Percentiles rank a stretch among this genome's conserved stretches.
These are phyloP conservation scores for Halictus rubicundus DNA, from an alignment of 1,140 invertebrate species.

Conservation along the genomic window DNA sequence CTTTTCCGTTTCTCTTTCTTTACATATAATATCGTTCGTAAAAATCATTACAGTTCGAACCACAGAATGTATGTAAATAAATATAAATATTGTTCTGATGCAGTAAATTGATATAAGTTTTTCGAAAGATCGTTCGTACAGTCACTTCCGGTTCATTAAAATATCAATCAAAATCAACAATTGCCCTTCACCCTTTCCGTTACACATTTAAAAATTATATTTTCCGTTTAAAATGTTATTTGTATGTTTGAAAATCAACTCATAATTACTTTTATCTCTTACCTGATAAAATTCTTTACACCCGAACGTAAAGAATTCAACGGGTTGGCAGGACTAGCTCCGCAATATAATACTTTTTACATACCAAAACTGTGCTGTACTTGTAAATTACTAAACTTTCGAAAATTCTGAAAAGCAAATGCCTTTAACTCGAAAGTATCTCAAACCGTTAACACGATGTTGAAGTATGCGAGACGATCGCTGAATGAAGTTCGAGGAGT, in stretches of 20 bases:
- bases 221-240: background rate
- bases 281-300: background rate
- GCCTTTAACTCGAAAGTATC: slow-evolving; percentile 3
- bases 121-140: background rate
- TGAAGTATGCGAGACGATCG: slow-evolving; percentile 2
- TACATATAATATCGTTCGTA: too few relatives aligned
- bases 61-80: background rate
- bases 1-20: too few relatives aligned
- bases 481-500: slow-evolving; percentile 28
- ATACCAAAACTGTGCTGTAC: too few relatives aligned
- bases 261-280: background rate
- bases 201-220: background rate
- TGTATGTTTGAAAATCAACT: background rate
- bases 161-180: background rate
- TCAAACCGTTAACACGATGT: background rate
- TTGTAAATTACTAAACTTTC: background rate
- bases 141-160: background rate
- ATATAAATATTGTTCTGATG: background rate
- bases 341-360: too few relatives aligned
- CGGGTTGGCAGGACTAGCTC: too few relatives aligned
- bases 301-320: background rate
- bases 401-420: background rate
- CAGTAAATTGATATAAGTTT: background rate
- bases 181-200: background rate
- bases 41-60: background rate